phyloP scores from a whole-genome alignment of 2,888 invertebrate genomes.

The Lasioglossum pauxillum region DNA sequence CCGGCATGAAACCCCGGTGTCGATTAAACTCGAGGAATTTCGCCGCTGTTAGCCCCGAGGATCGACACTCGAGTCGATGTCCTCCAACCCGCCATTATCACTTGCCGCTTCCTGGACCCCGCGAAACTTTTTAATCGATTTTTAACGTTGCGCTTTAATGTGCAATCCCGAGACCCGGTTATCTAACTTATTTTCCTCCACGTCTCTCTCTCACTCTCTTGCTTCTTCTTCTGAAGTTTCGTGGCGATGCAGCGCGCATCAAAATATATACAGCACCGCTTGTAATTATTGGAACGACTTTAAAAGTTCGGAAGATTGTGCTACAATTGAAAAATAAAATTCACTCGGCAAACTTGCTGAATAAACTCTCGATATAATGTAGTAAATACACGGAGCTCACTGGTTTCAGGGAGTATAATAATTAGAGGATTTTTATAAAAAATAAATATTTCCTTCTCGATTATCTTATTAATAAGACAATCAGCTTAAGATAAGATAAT shows the following conservation, averaged over 20 bases:
- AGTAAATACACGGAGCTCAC: neutral
- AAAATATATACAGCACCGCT: conserved; percentile 8
- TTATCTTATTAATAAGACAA: too few species aligned
- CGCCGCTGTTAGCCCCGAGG: conserved; percentile 18
- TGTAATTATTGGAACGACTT: conserved; percentile 7
- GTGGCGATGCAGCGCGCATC: neutral
- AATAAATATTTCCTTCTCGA: neutral
- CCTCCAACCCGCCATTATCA: conserved; percentile 30
- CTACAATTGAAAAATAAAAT: conserved; percentile 1
- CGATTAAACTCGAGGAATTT: conserved; percentile 51
- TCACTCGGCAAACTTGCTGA: neutral
- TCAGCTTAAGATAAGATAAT: too few species aligned
- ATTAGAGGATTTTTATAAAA: neutral
- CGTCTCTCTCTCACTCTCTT: neutral
- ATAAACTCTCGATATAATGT: neutral
- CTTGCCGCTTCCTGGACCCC: neutral
- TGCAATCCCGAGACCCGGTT: neutral
- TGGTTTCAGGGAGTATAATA: neutral
- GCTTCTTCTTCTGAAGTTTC: neutral
- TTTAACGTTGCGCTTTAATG: neutral
- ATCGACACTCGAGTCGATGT: conserved; percentile 29
- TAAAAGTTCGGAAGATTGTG: neutral
- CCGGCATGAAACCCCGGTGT: conserved; percentile 18
- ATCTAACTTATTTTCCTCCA: neutral
- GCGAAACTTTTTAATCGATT: conserved; percentile 17